Percentiles rank a stretch among this genome's conserved stretches.
phyloP scores from a whole-genome alignment of 2,888 invertebrate genomes.

The Cephus runcator region DNA sequence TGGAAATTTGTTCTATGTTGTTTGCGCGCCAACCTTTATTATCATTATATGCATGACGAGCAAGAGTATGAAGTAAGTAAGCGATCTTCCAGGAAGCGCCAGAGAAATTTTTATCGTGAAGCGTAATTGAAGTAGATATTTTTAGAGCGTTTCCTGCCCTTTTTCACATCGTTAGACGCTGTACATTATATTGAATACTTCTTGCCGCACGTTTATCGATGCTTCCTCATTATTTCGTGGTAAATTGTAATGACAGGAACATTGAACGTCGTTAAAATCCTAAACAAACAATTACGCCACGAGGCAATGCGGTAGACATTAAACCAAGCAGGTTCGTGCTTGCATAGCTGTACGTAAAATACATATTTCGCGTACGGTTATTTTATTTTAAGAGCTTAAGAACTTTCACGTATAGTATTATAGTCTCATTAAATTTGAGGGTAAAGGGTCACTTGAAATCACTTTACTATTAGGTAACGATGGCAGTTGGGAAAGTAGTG shows the following conservation, averaged over 20 bases:
- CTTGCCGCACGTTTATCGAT: background rate
- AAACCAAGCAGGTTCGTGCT: background rate
- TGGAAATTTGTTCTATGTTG: background rate
- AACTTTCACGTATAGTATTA: background rate
- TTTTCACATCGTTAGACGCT: background rate
- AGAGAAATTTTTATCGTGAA: background rate
- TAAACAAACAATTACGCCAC: background rate
- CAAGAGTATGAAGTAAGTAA: background rate
- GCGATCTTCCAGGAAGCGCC: background rate
- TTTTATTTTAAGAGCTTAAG: background rate
- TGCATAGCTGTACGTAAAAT: background rate
- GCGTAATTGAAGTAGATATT: background rate
- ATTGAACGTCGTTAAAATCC: background rate
- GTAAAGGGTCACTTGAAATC: background rate
- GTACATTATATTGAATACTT: background rate
- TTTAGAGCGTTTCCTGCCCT: background rate
- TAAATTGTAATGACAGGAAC: background rate
- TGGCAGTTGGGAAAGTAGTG: background rate
- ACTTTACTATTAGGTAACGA: background rate
- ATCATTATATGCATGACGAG: background rate
- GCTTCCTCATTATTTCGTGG: background rate
- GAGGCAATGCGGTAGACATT: background rate
- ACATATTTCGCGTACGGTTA: background rate
- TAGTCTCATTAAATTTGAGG: background rate
- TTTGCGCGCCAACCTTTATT: background rate